phyloP scores from a whole-genome alignment of 2,797 vertebrate species.

The Epinephelus coioides region DNA sequence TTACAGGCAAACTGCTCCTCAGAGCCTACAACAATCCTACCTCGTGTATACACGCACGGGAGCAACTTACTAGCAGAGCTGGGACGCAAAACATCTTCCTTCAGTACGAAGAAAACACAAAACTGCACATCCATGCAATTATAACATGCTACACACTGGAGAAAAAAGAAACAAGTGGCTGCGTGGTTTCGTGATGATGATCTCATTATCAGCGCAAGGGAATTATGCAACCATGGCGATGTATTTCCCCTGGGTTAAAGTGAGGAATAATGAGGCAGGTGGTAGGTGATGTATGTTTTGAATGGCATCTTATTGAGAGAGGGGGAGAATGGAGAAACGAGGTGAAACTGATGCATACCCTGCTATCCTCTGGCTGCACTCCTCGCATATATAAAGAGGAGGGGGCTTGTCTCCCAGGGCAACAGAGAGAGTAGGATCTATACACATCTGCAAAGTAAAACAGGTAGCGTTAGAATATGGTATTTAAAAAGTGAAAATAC shows the following conservation, averaged over 20 bases:
- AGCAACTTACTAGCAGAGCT: constrained; percentile 7
- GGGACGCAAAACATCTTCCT: constrained; percentile 2
- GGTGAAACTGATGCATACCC: constrained; percentile 88
- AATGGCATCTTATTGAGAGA: constrained; percentile 50
- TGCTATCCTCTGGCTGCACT: constrained; percentile 98
- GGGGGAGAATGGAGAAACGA: constrained; percentile 27
- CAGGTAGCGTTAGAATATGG: constrained; percentile 24
- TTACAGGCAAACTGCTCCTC: constrained; percentile 18
- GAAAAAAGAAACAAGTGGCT: constrained; percentile 64
- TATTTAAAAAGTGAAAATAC: constrained; percentile 4
- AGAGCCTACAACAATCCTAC: background rate
- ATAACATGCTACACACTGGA: constrained; percentile 33
- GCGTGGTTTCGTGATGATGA: constrained; percentile 71
- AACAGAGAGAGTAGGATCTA: constrained; percentile 97
- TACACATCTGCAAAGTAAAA: constrained; percentile 93
- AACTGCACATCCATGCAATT: constrained; percentile 37
- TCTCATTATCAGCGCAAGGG: constrained; percentile 72
- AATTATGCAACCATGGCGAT: constrained; percentile 82
- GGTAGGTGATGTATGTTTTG: constrained; percentile 59
- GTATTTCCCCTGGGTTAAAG: constrained; percentile 66
- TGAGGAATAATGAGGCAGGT: constrained; percentile 67
- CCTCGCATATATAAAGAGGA: constrained; percentile 97
- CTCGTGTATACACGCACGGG: background rate
- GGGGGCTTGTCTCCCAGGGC: constrained; percentile 98
- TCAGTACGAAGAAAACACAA: constrained; percentile 18